Base-by-base conservation (phyloP, 2,797 vertebrate species). In the Dermochelys coriacea region DNA sequence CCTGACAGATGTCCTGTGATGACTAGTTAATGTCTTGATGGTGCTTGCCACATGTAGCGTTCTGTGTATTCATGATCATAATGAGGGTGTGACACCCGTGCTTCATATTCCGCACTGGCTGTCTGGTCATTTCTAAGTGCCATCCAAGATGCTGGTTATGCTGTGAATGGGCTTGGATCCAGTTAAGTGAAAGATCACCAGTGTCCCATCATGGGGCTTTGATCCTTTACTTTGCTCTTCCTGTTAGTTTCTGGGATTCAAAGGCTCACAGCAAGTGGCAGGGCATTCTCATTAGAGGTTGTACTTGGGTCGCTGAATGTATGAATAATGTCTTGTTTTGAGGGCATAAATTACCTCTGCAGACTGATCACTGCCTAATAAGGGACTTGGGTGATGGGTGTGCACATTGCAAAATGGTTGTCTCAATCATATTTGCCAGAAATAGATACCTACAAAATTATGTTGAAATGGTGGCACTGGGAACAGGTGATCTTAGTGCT, bases 51-150 rank as follows among this genome's bases (percentile, higher is more conserved):
- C 7, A 15, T 18, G 19, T 54, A 57, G 23, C 18, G 7, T 3
- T 12, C 77, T 79, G 34, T 2, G 21, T 59, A n/a, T 27, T 27
- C 18, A 21, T 55, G 0, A 0, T 55, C 0, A 0, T 57, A 64
- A 16, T 0, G 1, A 92, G 27, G 12, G 1, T 0, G 0, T 80
- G 74, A 87, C 57, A 16, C 51, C 1, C 0, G 34, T 27, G 89
- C 77, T 79, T 51, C 34, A 14, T 0, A 16, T 83, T 86, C 93
- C 23, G 91, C 81, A 85, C 87, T 80, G 87, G 87, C 83, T 0
- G 0, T 45, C 68, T 29, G 55, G 49, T 91, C 0, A 0, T 21
- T 86, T 79, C 88, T 90, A 90, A 5, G 45, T 3, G 0, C 87
- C 31, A 55, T n/a, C 75, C 49, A 0, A 49, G 57, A 14, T 3